Base-by-base conservation (phyloP, 2,797 vertebrate genomes). In the Aplochiton taeniatus region DNA sequence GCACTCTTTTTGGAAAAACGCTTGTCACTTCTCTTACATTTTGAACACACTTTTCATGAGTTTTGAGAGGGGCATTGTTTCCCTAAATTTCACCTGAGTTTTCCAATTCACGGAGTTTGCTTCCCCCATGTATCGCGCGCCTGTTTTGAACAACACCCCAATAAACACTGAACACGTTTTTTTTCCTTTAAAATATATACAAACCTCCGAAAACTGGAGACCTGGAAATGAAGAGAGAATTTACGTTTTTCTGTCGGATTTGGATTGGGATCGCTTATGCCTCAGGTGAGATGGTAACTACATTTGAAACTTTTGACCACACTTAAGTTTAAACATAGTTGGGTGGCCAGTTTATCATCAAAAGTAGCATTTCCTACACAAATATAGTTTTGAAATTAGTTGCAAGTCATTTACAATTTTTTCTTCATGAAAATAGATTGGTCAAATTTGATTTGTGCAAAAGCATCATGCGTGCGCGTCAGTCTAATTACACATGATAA, bases 151-250 rank as follows among this genome's bases (percentile, higher is more conserved):
- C 74, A 58, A 62, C 68, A 65, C 59, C 69, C 56, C 54, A 41
- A 31, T 31, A 31, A 31, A 31, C 31, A 31, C 31, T 31, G 31
- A 65, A 67, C 52, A 13, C 60, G 43, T 47, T 18, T 62, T 6
- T 64, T 77, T 73, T 73, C 44, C 69, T 48, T 56, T 66, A 75
- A 72, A 58, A 72, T 74, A 20, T 53, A 14, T 69, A 63, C 62
- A 74, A 80, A 75, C 70, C 65, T 78, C 65, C 47, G 82, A 63
- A 76, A 84, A 89, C 77, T 78, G 87, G 87, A 92, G 86, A 89
- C 76, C 85, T 90, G 91, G 92, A 93, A 89, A 94, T 94, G 93
- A 93, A 92, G 93, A 92, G 87, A 84, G 87, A 90, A 72, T 87
- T 86, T 57, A 86, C 80, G 75, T 60, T 89, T 83, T 87, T 93